Evolutionary conservation across 2,113 vertebrate genomes (phyloP), one percentile per base, ranked within the genome.

Genomic region (Neogobius melanostomus): DNA sequence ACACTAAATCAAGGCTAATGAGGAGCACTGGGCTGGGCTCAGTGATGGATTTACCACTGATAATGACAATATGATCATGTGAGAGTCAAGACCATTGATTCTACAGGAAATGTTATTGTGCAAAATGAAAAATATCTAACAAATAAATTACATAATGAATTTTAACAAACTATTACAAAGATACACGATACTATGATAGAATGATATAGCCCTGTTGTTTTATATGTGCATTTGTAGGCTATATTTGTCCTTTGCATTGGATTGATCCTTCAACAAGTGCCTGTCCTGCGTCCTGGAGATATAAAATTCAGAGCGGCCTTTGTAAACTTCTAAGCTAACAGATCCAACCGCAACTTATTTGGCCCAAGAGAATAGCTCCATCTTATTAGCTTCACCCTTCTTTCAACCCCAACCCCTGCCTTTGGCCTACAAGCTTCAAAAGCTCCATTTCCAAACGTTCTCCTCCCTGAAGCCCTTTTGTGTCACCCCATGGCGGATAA

Each of bases 321-420:
- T 11, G 21, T 17, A 17, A 57, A 10, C 1, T 60, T 60, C 49
- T 51, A 14, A 51, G 65, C 44, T 68, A 48, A 72, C 70, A 6
- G 71, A 72, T 70, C 21, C 66, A 74, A 77, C 75, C 69, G 46
- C 74, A 76, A 17, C 52, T 61, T 51, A 68, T 56, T 56, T 56
- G 17, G 62, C 56, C 46, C 48, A 67, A 66, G 48, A 70, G 43
- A 47, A 43, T 42, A 74, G 47, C 75, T 75, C 61, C 53, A 42
- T 16, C 17, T 83, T 69, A 72, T 72, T 72, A 56, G 36, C 61
- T 79, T 67, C 66, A 72, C n/a, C 63, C 14, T 14, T 56, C 75
- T 53, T 82, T 84, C 63, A 80, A 79, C 75, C 75, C 74, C 75
- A 82, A 72, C 71, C 80, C 53, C 44, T 68, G 50, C 68, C 61